These are phyloP conservation scores for Anthrax anthrax DNA, from an alignment of 2,888 invertebrate species.

Conservation along the genomic window DNA sequence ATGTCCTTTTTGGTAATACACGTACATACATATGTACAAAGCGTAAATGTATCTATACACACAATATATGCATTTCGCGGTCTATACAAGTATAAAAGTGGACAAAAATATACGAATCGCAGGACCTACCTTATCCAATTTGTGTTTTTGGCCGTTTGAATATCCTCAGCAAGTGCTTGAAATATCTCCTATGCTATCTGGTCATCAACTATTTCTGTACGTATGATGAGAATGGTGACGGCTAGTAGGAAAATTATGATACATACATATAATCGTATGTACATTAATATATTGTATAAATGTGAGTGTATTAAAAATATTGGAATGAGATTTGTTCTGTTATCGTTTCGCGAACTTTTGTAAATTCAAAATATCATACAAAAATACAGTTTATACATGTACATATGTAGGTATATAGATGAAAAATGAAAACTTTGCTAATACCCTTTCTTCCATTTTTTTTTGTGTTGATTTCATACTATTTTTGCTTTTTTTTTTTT, in stretches of 20 bases:
- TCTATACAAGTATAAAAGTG: neutral
- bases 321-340: no score
- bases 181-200: slow-evolving; percentile 11
- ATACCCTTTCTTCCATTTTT: neutral
- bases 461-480: neutral
- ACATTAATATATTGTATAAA: no score
- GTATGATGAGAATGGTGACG: no score
- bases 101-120: slow-evolving; percentile 1
- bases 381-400: no score
- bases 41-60: neutral
- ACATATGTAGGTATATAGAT: no score
- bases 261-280: no score
- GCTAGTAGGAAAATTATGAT: no score
- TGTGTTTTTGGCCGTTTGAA: slow-evolving; percentile 13
- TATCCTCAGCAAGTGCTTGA: slow-evolving; percentile 9
- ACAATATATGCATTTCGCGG: neutral
- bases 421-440: neutral
- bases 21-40: neutral
- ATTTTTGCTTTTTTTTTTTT: no score
- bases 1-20: neutral
- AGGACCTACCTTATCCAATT: slow-evolving; percentile 13
- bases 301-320: no score
- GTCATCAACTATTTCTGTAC: slow-evolving; percentile 6
- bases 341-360: no score
- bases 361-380: no score